Evolutionary conservation across 2,888 invertebrate genomes (phyloP).

Genomic region (Trachelus tabidus): DNA sequence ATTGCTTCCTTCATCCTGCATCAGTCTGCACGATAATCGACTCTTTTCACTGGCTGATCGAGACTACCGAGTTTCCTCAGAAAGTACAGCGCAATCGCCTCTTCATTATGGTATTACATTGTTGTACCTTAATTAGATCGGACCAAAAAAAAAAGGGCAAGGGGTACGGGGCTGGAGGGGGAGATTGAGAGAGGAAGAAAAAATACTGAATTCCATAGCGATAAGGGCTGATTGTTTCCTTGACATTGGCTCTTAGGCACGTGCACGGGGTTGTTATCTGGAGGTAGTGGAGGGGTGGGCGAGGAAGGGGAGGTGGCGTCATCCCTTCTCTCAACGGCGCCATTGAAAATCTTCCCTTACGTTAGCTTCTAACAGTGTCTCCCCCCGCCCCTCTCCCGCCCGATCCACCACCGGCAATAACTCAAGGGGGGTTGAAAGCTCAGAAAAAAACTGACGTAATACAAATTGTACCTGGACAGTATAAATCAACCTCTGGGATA

Average conservation of each 20-base stretch:
- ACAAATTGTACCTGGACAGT: slow-evolving; percentile 57
- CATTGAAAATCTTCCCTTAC: background rate
- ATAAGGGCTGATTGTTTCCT: slow-evolving; percentile 2
- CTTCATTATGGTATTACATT: no score
- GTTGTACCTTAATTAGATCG: no score
- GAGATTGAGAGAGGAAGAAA: no score
- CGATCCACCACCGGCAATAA: slow-evolving; percentile 43
- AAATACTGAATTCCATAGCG: background rate
- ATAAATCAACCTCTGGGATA: slow-evolving; percentile 52
- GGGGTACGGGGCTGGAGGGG: no score
- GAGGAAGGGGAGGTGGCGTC: slow-evolving; percentile 10
- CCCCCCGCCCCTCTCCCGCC: no score
- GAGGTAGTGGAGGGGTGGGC: slow-evolving; percentile 14
- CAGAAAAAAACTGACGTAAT: slow-evolving; percentile 59
- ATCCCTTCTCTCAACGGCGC: slow-evolving; percentile 2
- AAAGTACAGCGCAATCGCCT: no score
- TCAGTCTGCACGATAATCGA: no score
- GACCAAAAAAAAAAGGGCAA: no score
- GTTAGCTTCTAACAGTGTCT: slow-evolving; percentile 5
- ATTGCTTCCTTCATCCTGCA: no score
- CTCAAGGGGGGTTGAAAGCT: slow-evolving; percentile 40
- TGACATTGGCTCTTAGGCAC: background rate
- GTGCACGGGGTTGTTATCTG: background rate
- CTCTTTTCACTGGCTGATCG: no score
- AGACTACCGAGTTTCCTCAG: no score